Evolutionary conservation across 2,888 invertebrate genomes (phyloP).

Genomic region (Rhaphigaster nebulosa): DNA sequence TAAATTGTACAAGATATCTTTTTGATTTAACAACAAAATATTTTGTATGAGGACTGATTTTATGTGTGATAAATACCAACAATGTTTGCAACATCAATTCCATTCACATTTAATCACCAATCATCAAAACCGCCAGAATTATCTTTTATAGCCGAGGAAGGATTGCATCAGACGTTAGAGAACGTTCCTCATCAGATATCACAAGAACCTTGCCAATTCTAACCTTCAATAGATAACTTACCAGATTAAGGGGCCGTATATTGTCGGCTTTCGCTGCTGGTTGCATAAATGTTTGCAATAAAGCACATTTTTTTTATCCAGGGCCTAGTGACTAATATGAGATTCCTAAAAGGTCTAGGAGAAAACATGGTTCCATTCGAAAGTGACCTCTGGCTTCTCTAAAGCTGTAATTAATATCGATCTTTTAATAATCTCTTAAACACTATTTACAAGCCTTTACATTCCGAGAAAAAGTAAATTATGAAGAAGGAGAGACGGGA

Average conservation of each 20-base stretch:
- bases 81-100: neutral
- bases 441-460: too few relatives aligned
- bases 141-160: neutral
- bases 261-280: neutral
- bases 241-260: neutral
- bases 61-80: neutral
- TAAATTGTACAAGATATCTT: too few relatives aligned
- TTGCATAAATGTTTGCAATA: neutral
- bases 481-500: too few relatives aligned
- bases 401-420: too few relatives aligned
- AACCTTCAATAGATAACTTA: neutral
- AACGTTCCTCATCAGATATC: neutral
- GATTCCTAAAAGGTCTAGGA: constrained; percentile 22
- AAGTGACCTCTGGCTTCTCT: neutral
- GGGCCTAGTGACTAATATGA: constrained; percentile 14
- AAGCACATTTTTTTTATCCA: neutral
- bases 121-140: neutral
- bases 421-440: too few relatives aligned
- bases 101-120: neutral
- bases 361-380: neutral
- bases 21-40: too few relatives aligned
- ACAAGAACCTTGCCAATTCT: neutral
- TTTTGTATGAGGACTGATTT: neutral
- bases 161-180: neutral
- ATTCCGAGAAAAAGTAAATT: too few relatives aligned